phyloP scores from a whole-genome alignment of 2,797 vertebrate species.

The Orientallactaga sibirica region DNA sequence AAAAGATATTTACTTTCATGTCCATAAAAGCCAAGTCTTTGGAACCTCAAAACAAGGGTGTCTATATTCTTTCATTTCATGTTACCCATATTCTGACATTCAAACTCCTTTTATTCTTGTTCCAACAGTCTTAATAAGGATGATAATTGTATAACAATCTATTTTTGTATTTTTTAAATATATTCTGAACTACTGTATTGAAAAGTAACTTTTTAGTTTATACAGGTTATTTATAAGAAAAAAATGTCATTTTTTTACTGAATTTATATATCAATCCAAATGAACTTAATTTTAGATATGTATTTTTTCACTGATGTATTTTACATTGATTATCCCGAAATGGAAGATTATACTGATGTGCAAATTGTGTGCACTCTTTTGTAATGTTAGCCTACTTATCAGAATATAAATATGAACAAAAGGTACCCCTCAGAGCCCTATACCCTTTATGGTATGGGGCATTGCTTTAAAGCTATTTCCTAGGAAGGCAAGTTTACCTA shows the following conservation, averaged over 20 bases:
- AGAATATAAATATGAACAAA: neutral
- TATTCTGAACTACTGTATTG: neutral
- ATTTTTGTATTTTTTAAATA: neutral
- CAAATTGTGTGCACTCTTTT: neutral
- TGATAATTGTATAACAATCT: neutral
- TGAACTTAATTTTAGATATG: constrained; percentile 14
- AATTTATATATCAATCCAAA: neutral
- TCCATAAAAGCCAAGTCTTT: neutral
- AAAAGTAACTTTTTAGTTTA: neutral
- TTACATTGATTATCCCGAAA: constrained; percentile 35
- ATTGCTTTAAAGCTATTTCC: neutral
- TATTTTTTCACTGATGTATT: constrained; percentile 3
- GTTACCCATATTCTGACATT: neutral
- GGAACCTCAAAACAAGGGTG: neutral
- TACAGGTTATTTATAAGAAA: neutral
- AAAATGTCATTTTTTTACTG: neutral
- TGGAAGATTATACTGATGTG: constrained; percentile 23
- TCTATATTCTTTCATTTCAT: constrained; percentile 31
- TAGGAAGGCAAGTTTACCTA: neutral
- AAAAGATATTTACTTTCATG: constrained; percentile 5
- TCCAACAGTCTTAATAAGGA: neutral
- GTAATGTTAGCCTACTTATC: constrained; percentile 4
- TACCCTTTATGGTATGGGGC: neutral
- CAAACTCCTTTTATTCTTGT: neutral
- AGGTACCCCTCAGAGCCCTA: neutral